phyloP scores from a whole-genome alignment of 2,797 vertebrate species.

The Potorous gilbertii region DNA sequence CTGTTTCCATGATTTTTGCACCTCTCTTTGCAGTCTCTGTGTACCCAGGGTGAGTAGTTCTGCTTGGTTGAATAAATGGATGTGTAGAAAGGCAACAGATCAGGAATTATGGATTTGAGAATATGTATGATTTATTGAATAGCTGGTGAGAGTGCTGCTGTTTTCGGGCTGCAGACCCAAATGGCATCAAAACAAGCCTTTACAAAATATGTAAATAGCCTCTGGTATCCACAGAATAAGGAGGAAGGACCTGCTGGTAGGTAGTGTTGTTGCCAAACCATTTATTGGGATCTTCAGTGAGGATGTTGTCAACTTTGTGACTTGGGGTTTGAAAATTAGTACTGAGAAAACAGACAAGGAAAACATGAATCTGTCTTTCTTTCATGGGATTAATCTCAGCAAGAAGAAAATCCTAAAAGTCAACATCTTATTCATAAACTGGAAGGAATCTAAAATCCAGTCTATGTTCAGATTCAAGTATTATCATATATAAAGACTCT shows the following conservation, averaged over 20 bases:
- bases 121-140: constrained; percentile 79
- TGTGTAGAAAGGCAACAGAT: constrained; percentile 78
- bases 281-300: constrained; percentile 67
- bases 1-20: constrained; percentile 50
- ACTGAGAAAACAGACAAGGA: constrained; percentile 42
- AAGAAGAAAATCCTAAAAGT: not conserved
- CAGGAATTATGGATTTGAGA: constrained; percentile 77
- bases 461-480: not conserved
- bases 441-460: not conserved
- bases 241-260: constrained; percentile 73
- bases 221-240: constrained; percentile 76
- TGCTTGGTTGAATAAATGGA: constrained; percentile 75
- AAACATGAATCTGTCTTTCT: constrained; percentile 42
- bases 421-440: not conserved
- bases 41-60: constrained; percentile 74
- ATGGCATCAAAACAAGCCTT: constrained; percentile 71
- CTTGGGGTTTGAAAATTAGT: constrained; percentile 49
- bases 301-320: constrained; percentile 61
- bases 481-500: not conserved
- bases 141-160: constrained; percentile 73
- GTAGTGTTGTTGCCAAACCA: constrained; percentile 71
- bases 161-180: constrained; percentile 76
- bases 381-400: constrained; percentile 14
- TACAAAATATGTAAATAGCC: constrained; percentile 77
- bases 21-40: constrained; percentile 63